Evolutionary conservation across 2,888 invertebrate species (phyloP).

Genomic region (Bellardia bayeri): DNA sequence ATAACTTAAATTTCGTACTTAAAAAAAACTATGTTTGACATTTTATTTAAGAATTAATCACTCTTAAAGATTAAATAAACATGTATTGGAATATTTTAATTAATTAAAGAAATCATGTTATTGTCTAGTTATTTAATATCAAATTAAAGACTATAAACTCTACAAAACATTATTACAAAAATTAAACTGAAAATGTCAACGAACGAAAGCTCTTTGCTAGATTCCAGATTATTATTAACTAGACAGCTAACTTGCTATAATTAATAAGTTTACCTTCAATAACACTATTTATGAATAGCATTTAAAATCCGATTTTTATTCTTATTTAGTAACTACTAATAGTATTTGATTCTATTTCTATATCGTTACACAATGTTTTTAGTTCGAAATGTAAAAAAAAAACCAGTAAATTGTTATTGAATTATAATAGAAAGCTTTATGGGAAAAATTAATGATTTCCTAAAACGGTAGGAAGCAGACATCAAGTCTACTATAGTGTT

Average conservation of each 20-base stretch:
- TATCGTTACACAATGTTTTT: constrained; percentile 11
- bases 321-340: constrained; percentile 9
- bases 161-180: constrained; percentile 15
- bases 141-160: constrained; percentile 12
- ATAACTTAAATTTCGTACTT: background rate
- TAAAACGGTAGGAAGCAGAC: constrained; percentile 72
- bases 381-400: background rate
- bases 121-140: constrained; percentile 32
- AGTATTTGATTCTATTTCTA: constrained; percentile 35
- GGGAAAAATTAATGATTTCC: constrained; percentile 72
- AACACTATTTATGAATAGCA: background rate
- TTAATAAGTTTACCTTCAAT: constrained; percentile 65
- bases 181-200: constrained; percentile 51
- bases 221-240: constrained; percentile 11
- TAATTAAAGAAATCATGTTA: constrained; percentile 43
- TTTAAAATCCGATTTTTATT: constrained; percentile 16
- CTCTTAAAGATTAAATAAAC: background rate
- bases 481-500: constrained; percentile 65
- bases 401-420: constrained; percentile 40
- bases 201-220: constrained; percentile 30
- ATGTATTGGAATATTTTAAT: constrained; percentile 9
- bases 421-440: constrained; percentile 53
- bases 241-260: constrained; percentile 36
- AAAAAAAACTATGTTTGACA: background rate
- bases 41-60: background rate